Evolutionary conservation across 2,888 invertebrate species (phyloP), one percentile per base, ranked within the genome.

Genomic region (Coenonympha glycerion): DNA sequence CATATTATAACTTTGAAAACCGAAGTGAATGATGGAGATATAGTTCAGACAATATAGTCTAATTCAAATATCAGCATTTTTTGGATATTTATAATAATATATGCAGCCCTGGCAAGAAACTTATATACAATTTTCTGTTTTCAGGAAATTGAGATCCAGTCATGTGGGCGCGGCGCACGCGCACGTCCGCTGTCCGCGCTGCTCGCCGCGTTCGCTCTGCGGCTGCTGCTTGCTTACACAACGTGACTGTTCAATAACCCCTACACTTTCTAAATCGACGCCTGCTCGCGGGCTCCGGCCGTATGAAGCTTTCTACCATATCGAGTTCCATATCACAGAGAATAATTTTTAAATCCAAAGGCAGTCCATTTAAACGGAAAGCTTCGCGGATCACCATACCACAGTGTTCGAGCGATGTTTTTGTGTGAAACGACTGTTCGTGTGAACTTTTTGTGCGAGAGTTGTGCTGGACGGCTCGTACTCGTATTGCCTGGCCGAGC

Each of bases 61-160:
- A n/a, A n/a, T n/a, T n/a, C n/a, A n/a, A n/a, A n/a, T n/a, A n/a
- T n/a, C n/a, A n/a, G n/a, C n/a, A n/a, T n/a, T n/a, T n/a, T n/a
- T n/a, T n/a, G n/a, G n/a, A n/a, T n/a, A n/a, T n/a, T n/a, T n/a
- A n/a, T n/a, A n/a, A n/a, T n/a, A n/a, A n/a, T n/a, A n/a, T n/a
- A n/a, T n/a, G n/a, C n/a, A n/a, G n/a, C n/a, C n/a, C n/a, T n/a
- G n/a, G n/a, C n/a, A n/a, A n/a, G n/a, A n/a, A n/a, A 19, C 3
- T 2, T 11, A 2, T 34, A n/a, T 18, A 9, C 9, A 6, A 40
- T 16, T 16, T 16, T 26, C 16, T 48, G n/a, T 36, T 49, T 57
- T 3, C 72, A 91, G 91, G 91, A 91, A 84, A 91, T 89, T 59
- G 91, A 91, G 71, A 91, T 91, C 60, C 89, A 86, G 60, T 89